Conservation (phyloP, 2,888 invertebrate genomes). For the Mesorhabditis spiculigera region DNA sequence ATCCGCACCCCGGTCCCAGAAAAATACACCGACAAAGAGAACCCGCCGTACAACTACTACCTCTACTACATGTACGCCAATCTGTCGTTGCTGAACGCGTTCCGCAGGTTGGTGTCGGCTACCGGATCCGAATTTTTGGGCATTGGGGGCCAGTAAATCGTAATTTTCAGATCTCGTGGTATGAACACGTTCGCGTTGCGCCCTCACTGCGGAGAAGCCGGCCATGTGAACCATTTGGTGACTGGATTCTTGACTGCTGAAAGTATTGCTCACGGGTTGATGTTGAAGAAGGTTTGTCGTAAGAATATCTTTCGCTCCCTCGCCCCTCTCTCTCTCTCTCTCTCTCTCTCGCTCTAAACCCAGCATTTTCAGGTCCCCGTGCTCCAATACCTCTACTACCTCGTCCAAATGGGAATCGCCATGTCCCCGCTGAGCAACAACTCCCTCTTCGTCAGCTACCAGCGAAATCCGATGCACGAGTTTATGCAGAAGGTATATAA, state of each 20-base stretch:
- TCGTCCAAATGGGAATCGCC: slow-evolving; percentile 94
- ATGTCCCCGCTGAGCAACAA: slow-evolving; percentile 99
- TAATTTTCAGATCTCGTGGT: slow-evolving; percentile 73
- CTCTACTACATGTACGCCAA: slow-evolving; percentile 98
- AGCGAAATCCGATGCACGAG: slow-evolving; percentile 94
- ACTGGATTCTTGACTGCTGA: slow-evolving; percentile 94
- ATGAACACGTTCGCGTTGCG: slow-evolving; percentile 88
- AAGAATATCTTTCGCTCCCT: not conserved
- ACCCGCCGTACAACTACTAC: slow-evolving; percentile 97
- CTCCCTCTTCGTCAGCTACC: slow-evolving; percentile 95
- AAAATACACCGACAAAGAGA: slow-evolving; percentile 83
- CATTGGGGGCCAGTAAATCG: not conserved
- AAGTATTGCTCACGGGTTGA: slow-evolving; percentile 93
- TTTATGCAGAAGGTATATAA: slow-evolving; percentile 31
- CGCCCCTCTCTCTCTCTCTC: too few species aligned
- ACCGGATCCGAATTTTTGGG: not conserved
- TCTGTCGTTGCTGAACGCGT: slow-evolving; percentile 87
- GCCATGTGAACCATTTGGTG: slow-evolving; percentile 92
- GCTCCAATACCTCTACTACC: slow-evolving; percentile 92
- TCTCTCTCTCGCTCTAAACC: too few species aligned
- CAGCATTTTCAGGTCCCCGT: slow-evolving; percentile 76
- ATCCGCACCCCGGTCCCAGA: slow-evolving; percentile 71
- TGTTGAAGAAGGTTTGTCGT: slow-evolving; percentile 76
- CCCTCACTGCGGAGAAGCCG: slow-evolving; percentile 98
- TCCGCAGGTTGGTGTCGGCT: slow-evolving; percentile 70